Percentiles rank a stretch among this genome's conserved stretches.
Conservation (phyloP, 2,888 invertebrate species). For the Leucozona laternaria region DNA sequence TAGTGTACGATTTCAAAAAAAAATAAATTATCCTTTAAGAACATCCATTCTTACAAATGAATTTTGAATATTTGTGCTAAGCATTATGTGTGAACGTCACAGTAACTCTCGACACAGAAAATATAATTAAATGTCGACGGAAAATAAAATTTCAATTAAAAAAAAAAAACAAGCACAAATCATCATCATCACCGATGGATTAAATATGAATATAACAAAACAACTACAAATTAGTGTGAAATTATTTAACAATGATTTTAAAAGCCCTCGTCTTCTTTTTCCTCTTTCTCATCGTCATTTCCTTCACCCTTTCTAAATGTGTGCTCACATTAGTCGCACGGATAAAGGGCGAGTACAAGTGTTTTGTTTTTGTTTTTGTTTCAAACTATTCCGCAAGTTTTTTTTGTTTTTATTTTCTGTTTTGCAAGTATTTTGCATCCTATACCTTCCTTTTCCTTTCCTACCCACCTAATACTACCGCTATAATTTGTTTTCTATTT, state of each 20-base stretch:
- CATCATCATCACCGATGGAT: background rate
- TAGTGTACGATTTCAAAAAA: background rate
- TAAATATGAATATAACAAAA: constrained; percentile 8
- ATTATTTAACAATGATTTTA: constrained; percentile 65
- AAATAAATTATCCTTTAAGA: too few relatives aligned
- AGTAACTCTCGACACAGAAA: too few relatives aligned
- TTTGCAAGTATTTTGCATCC: constrained; percentile 4
- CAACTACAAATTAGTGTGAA: constrained; percentile 11
- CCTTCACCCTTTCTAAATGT: constrained; percentile 31
- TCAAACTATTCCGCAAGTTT: constrained; percentile 50
- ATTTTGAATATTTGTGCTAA: background rate
- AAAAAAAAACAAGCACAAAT: background rate
- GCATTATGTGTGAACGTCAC: too few relatives aligned
- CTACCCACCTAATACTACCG: too few relatives aligned
- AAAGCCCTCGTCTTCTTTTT: constrained; percentile 64
- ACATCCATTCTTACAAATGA: too few relatives aligned
- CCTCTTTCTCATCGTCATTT: constrained; percentile 61
- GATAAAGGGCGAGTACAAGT: constrained; percentile 65
- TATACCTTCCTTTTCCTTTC: too few relatives aligned
- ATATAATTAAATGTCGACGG: background rate
- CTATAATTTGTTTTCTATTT: too few relatives aligned
- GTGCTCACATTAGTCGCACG: constrained; percentile 62
- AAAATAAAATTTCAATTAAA: background rate
- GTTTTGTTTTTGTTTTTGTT: constrained; percentile 74
- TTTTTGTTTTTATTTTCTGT: background rate